Evolutionary conservation across 2,888 invertebrate species (phyloP).

Genomic region (Hypomecis atomaria): DNA sequence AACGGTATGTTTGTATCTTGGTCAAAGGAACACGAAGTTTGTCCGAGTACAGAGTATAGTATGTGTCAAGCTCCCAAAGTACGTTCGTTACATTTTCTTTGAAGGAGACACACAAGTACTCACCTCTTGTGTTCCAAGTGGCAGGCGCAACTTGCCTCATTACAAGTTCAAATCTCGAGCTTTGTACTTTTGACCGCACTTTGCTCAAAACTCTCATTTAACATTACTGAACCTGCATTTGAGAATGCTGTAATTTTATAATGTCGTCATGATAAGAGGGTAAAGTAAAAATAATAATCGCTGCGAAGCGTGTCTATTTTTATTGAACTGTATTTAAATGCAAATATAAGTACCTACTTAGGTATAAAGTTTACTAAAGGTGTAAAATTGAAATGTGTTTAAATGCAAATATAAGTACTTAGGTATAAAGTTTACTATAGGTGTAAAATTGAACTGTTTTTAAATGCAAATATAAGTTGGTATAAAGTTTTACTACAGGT

Average conservation of each 20-base stretch:
- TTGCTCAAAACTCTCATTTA: not conserved
- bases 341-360: not conserved
- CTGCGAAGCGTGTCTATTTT: no score
- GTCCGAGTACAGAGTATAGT: slow-evolving; percentile 5
- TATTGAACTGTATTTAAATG: no score
- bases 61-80: slow-evolving; percentile 1
- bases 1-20: no score
- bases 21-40: slow-evolving; percentile 16
- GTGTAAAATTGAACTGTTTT: no score
- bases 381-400: no score
- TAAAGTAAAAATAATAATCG: no score
- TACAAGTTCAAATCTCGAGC: slow-evolving; percentile 5
- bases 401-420: not conserved
- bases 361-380: not conserved
- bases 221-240: not conserved
- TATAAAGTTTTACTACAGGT: not conserved
- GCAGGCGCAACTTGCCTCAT: slow-evolving; percentile 5
- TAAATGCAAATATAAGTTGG: not conserved
- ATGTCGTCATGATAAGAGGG: not conserved
- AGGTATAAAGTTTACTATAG: not conserved
- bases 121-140: slow-evolving; percentile 3
- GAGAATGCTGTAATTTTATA: not conserved
- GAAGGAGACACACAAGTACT: slow-evolving; percentile 8
- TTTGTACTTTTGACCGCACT: not conserved
- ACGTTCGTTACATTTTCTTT: slow-evolving; percentile 21